Base-by-base conservation (phyloP, 2,797 vertebrate genomes). In the Diplodus sargus region DNA sequence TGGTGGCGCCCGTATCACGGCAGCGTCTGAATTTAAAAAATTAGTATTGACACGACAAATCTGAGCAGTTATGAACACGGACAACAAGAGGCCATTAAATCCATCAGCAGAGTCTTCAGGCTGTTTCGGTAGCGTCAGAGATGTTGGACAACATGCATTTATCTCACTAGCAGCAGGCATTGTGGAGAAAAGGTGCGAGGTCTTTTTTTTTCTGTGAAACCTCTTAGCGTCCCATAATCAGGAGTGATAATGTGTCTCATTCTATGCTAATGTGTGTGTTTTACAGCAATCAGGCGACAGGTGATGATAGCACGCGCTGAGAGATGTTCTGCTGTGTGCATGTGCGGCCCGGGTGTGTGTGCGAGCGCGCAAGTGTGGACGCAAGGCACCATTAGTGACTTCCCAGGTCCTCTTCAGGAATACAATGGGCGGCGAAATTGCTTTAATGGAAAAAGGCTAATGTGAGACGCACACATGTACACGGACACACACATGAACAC, bases 401-500 rank as follows among this genome's bases (percentile, higher is more conserved):
- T 95, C 94, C 94, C 94, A 93, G 95, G 94, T 94, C 95, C 95
- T 95, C 95, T 95, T 96, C 95, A 94, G 91, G 91, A 94, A 93
- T 93, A 95, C 95, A 95, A 96, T 95, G 94, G 95, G 94, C 87
- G 90, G 93, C 79, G 75, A 95, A 96, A 95, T 96, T 95, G 95
- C 93, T 93, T 95, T 96, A 95, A 95, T 95, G 95, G 94, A 94
- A 93, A 95, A 93, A 95, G 94, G 93, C 94, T 95, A 95, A 96
- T 94, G 92, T 87, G 93, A 93, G 92, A 93, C 74, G 69, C 83
- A 43, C 74, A 42, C 48, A 54, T 10, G 18, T 28, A 60, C 78
- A 51, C 45, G 16, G 20, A 60, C 72, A 75, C 84, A 79, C 77
- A 64, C 84, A 76, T 74, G 75, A 76, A 90, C 91, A 86, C 90